Evolutionary conservation across 2,888 invertebrate species (phyloP).

Genomic region (Idaea straminata): DNA sequence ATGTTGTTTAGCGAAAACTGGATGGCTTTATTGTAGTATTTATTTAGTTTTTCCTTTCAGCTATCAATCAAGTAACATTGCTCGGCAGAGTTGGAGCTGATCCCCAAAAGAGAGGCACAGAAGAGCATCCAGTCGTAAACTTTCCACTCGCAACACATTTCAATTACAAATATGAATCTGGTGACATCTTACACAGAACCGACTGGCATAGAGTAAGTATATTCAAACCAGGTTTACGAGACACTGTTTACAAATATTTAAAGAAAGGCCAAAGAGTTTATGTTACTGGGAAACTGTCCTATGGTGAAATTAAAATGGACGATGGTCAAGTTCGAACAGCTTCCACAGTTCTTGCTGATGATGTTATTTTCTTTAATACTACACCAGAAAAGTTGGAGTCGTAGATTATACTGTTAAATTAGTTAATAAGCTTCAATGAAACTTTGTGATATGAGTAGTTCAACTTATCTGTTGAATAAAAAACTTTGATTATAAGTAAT

Average conservation of each 20-base stretch:
- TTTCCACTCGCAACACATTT: conserved; percentile 95
- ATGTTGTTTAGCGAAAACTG: not conserved
- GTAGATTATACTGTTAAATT: conserved; percentile 25
- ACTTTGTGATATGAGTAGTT: conserved; percentile 12
- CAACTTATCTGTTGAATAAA: conserved; percentile 2
- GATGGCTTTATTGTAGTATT: not conserved
- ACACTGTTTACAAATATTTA: conserved; percentile 87
- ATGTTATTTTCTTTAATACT: conserved; percentile 89
- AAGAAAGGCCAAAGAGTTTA: conserved; percentile 93
- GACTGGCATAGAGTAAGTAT: conserved; percentile 96
- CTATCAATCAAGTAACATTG: conserved; percentile 91
- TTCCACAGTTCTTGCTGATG: conserved; percentile 92
- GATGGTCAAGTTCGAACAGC: conserved; percentile 85
- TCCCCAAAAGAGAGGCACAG: conserved; percentile 90
- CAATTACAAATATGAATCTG: conserved; percentile 89
- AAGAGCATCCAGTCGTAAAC: conserved; percentile 91
- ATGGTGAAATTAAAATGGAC: conserved; percentile 90
- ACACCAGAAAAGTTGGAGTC: conserved; percentile 35
- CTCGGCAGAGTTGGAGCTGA: conserved; percentile 94
- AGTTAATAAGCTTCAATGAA: conserved; percentile 35
- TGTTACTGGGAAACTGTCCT: conserved; percentile 90
- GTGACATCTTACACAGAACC: conserved; percentile 90
- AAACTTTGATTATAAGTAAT: not conserved
- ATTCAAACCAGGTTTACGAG: conserved; percentile 91
- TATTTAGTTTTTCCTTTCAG: conserved; percentile 36